Base-by-base conservation (phyloP, 2,113 vertebrate genomes). In the Tauraco erythrolophus region DNA sequence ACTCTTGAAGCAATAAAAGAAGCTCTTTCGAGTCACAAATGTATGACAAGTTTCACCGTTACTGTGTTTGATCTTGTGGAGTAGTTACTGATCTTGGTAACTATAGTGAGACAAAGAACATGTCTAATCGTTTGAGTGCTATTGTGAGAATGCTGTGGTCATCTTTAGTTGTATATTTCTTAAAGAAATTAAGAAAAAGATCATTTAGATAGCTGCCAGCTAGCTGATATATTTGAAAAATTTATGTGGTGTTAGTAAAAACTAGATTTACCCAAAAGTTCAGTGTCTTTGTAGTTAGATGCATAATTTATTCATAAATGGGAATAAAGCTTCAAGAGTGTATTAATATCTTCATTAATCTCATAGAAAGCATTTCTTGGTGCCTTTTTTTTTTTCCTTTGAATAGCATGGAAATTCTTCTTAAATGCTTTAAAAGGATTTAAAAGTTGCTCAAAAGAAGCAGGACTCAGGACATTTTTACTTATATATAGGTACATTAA, bases 261-360 rank as follows among this genome's bases (percentile, higher is more conserved):
- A 48, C 9, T 78, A 81, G 65, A 68, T 84, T 91, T 91, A 94
- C 68, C 33, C 39, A 60, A 71, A 94, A 68, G 45, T 60, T 79
- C 64, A 89, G 17, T 89, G 85, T 37, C 83, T 89, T 94, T 97
- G 92, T 94, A 94, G 88, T 89, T 84, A 78, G 48, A 17, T 64
- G n/a, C 28, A 75, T 94, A 91, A 96, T 94, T 94, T 95, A 94
- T 94, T 95, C 37, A 92, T 97, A 84, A 86, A 66, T 88, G 45
- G 45, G 62, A 96, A 88, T 84, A 94, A 76, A 92, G 35, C 58
- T 83, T 93, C 48, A 78, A 92, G 48, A 94, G 5, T 74, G 3
- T 81, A 91, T 92, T 92, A 88, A 94, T 89, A 88, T 81, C 93
- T 85, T 92, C 45, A 94, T 91, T 93, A 89, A 79, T 90, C 53